Evolutionary conservation across 2,888 invertebrate species (phyloP).

Genomic region (Maniola hyperantus): DNA sequence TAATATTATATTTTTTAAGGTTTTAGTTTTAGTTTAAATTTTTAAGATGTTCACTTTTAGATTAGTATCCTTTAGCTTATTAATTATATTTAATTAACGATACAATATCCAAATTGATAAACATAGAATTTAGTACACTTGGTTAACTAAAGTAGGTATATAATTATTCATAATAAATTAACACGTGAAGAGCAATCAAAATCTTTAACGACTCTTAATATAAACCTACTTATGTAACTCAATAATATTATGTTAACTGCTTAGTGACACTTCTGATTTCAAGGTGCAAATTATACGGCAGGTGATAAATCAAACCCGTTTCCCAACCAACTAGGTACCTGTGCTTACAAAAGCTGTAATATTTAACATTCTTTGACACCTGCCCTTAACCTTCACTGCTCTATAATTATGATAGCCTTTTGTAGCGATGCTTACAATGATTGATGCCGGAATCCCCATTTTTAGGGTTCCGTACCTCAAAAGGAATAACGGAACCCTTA

Average conservation of each 20-base stretch:
- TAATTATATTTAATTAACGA: too few relatives aligned
- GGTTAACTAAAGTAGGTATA: too few relatives aligned
- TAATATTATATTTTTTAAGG: too few relatives aligned
- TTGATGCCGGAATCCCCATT: conserved; percentile 27
- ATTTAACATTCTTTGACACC: conserved; percentile 22
- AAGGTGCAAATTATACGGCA: conserved; percentile 19
- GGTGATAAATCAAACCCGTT: conserved; percentile 16
- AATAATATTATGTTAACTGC: background rate
- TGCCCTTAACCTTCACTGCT: conserved; percentile 22
- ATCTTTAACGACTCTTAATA: background rate
- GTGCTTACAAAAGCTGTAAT: conserved; percentile 7
- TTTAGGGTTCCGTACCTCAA: background rate
- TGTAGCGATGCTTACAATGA: conserved; percentile 20
- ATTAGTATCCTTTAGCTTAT: too few relatives aligned
- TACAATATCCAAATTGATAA: too few relatives aligned
- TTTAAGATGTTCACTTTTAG: too few relatives aligned
- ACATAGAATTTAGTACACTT: too few relatives aligned
- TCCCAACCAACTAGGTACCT: conserved; percentile 1
- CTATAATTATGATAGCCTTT: conserved; percentile 5
- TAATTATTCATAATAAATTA: background rate
- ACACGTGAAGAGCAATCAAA: background rate
- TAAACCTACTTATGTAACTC: background rate
- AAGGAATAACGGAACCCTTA: too few relatives aligned
- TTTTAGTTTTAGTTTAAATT: too few relatives aligned
- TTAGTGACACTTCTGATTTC: conserved; percentile 7